Evolutionary conservation across 2,113 vertebrate genomes (phyloP), one percentile per base, ranked within the genome.

Genomic region (Prochilodus magdalenae): DNA sequence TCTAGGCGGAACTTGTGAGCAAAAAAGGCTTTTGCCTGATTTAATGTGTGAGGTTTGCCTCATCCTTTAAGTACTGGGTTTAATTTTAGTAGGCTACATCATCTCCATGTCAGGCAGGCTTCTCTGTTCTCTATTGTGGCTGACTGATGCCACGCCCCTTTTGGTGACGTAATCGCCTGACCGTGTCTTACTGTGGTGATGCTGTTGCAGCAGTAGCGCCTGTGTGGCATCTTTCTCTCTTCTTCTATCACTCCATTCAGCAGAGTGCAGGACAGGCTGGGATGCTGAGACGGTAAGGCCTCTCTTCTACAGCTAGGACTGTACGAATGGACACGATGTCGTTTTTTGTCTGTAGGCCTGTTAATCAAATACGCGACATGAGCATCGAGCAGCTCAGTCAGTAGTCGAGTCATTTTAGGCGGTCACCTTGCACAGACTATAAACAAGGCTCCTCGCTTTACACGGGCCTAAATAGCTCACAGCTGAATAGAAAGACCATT

Each of bases 261-360:
- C 88, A 83, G 81, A 81, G 76, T 83, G 84, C 88, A 84, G 84
- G 82, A 87, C 83, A 89, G 87, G 87, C 81, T 77, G 66, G 72
- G 63, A 81, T 83, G 62, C 51, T 71, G 65, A 79, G 57, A 73
- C 73, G 86, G 88, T 89, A 86, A 85, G 86, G 71, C 63, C 44
- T 63, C 26, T 36, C 15, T 79, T 71, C 2, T 33, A 15, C 15
- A 75, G 15, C 53, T 71, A 22, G 24, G 10, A 13, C 15, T 33
- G 36, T 22, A 20, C 65, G 27, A 15, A 66, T 67, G 65, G 30
- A 36, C 3, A 5, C 16, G 49, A 59, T 74, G 20, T 51, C 27
- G 13, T 22, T 0, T 65, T n/a, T 49, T 82, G 51, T 60, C 24
- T n/a, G 20, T 65, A 14, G 1, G 51, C 33, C 5, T 60, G 4